These are phyloP conservation scores for Myocastor coypus DNA, from an alignment of 2,113 vertebrate species.

Conservation along the genomic window DNA sequence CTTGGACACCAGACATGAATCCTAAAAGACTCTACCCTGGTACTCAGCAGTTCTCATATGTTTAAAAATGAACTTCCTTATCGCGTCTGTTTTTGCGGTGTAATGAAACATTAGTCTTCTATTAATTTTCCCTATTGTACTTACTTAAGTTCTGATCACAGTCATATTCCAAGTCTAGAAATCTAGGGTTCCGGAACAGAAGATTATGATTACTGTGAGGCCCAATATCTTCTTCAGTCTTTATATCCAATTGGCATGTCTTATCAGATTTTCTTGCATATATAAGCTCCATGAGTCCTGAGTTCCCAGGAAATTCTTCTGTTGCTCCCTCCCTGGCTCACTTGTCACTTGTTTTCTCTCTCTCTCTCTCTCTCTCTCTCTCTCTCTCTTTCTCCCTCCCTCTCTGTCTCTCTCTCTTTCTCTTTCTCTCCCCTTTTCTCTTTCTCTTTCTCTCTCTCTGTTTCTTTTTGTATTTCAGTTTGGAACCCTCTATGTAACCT, in stretches of 20 bases:
- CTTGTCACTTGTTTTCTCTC: no score
- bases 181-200: background rate
- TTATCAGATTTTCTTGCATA: background rate
- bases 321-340: background rate
- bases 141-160: conserved; percentile 12
- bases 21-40: background rate
- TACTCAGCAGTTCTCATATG: background rate
- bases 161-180: background rate
- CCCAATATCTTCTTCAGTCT: background rate
- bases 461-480: background rate
- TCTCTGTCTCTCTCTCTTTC: no score
- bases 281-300: background rate
- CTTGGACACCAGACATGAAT: background rate
- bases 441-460: background rate
- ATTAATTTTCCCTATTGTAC: background rate
- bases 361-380: no score
- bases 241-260: background rate
- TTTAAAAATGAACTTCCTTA: background rate
- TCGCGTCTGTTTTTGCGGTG: conserved; percentile 19
- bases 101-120: background rate
- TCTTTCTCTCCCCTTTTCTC: no score
- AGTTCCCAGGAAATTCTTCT: background rate
- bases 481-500: no score
- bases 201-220: background rate
- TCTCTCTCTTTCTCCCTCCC: background rate